Percentiles rank a stretch among this genome's conserved stretches.
These are phyloP conservation scores for Agrochola lota DNA, from an alignment of 2,888 invertebrate species.

Conservation along the genomic window DNA sequence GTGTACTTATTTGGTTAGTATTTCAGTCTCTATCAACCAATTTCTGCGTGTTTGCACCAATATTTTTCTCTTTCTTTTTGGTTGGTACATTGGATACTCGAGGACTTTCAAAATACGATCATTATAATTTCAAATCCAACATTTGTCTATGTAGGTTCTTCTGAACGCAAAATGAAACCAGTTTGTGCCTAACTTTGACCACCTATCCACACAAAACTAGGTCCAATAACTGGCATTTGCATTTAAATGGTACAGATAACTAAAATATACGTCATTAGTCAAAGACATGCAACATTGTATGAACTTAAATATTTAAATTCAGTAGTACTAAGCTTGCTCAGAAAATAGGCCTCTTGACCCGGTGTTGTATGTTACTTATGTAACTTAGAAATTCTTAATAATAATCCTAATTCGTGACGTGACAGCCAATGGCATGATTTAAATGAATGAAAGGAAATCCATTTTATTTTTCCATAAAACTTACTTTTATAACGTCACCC, in stretches of 20 bases:
- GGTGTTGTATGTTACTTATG: not conserved
- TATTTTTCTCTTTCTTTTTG: not conserved
- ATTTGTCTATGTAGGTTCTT: conserved; percentile 2
- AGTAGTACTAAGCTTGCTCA: not conserved
- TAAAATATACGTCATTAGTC: conserved; percentile 61
- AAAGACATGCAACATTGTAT: conserved; percentile 58
- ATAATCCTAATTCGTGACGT: too few relatives aligned
- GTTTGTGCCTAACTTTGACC: conserved; percentile 22
- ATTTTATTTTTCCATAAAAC: not conserved
- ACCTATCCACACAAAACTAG: conserved; percentile 43
- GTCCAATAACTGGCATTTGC: conserved; percentile 69
- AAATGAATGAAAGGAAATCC: too few relatives aligned
- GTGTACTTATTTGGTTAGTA: too few relatives aligned
- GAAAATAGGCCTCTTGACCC: not conserved
- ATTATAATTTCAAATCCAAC: conserved; percentile 21
- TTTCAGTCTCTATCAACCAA: not conserved
- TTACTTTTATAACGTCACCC: not conserved
- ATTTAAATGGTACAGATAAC: conserved; percentile 67
- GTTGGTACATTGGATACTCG: not conserved
- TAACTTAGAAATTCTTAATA: not conserved
- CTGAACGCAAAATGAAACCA: conserved; percentile 13
- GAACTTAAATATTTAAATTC: conserved; percentile 36
- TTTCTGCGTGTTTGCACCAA: too few relatives aligned
- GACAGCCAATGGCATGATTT: too few relatives aligned
- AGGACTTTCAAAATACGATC: conserved; percentile 12